These are phyloP conservation scores for Podarcis lilfordi DNA, from an alignment of 2,797 vertebrate genomes.

Conservation along the genomic window DNA sequence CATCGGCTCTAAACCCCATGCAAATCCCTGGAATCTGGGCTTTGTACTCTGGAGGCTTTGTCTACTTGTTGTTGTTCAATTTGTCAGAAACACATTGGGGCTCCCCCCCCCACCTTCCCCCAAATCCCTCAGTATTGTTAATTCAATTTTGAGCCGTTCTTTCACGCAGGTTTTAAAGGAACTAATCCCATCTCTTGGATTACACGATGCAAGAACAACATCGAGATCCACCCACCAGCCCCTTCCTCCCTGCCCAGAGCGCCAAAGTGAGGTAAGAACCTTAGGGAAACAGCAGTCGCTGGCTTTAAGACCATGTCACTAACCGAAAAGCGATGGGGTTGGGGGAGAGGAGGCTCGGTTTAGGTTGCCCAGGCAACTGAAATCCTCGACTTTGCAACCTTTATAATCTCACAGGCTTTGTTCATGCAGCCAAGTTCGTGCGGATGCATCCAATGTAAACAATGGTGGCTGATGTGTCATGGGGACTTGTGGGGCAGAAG, in stretches of 20 bases:
- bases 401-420: background rate
- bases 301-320: background rate
- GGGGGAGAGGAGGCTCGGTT: background rate
- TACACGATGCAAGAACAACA: background rate
- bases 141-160: background rate
- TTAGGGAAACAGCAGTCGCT: background rate
- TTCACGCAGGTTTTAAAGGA: background rate
- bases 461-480: no score
- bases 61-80: background rate
- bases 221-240: background rate
- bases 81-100: background rate
- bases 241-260: background rate
- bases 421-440: background rate
- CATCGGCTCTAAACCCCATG: no score
- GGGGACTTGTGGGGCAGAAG: no score
- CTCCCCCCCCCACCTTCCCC: background rate
- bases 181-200: background rate
- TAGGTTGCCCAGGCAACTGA: conserved; percentile 14
- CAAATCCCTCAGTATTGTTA: background rate
- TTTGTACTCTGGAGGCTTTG: background rate
- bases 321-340: background rate
- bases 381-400: conserved; percentile 3
- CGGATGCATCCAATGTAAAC: background rate
- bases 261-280: background rate
- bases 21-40: background rate